Evolutionary conservation across 2,113 vertebrate genomes (phyloP).

Genomic region (Pomatorhinus ruficollis): DNA sequence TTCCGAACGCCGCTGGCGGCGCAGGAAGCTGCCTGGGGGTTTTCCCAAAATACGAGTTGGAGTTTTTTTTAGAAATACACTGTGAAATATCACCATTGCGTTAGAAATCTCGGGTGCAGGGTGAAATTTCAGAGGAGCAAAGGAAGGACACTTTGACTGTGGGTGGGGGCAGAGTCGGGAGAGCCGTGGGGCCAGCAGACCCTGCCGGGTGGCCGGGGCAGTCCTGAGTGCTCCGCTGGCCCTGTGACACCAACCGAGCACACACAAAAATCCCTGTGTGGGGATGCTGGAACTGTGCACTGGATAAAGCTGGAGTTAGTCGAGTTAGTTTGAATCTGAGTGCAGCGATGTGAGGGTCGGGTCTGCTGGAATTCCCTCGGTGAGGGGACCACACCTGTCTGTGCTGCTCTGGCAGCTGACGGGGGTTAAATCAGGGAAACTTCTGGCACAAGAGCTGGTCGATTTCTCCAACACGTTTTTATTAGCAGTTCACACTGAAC

Average conservation of each 20-base stretch:
- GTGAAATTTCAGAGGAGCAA: background rate
- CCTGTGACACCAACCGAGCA: fast-evolving
- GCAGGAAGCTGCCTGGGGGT: background rate
- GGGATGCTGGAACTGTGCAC: background rate
- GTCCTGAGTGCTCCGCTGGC: fast-evolving
- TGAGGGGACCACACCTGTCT: background rate
- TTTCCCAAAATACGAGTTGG: background rate
- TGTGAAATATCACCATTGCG: fast-evolving
- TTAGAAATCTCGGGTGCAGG: background rate
- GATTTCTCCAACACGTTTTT: background rate
- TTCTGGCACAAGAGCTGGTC: background rate
- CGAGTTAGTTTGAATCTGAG: background rate
- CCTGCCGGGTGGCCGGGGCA: fast-evolving
- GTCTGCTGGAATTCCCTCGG: background rate
- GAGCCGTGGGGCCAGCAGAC: fast-evolving
- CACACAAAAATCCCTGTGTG: fast-evolving
- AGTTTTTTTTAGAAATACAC: background rate
- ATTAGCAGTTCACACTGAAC: background rate
- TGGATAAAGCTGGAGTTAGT: background rate
- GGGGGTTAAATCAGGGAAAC: background rate
- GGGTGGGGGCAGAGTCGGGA: background rate
- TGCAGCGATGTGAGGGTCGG: fast-evolving
- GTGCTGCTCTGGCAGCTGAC: background rate
- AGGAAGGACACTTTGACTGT: background rate
- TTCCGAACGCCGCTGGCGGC: fast-evolving